These are phyloP conservation scores for Nemotelus nigrinus DNA, from an alignment of 2,888 invertebrate species.

Conservation along the genomic window DNA sequence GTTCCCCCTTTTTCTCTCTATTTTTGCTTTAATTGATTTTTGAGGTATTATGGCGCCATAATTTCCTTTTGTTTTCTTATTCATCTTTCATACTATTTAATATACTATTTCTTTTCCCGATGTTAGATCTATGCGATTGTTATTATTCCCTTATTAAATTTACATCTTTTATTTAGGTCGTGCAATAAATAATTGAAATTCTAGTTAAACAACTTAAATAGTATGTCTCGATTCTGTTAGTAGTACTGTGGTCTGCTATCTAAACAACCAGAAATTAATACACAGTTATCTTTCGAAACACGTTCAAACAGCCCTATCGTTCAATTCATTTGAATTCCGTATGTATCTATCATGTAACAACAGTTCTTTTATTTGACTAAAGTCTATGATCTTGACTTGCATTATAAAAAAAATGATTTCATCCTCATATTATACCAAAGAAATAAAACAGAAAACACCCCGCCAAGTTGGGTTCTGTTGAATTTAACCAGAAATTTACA, in stretches of 20 bases:
- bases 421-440: constrained; percentile 5
- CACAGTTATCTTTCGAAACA: background rate
- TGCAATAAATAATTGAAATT: constrained; percentile 43
- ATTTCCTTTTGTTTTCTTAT: no score
- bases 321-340: background rate
- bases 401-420: background rate
- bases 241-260: background rate
- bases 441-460: background rate
- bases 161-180: constrained; percentile 5
- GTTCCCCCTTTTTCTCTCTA: no score
- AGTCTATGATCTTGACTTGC: background rate
- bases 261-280: background rate
- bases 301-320: background rate
- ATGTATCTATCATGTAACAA: background rate
- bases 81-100: no score
- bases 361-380: background rate
- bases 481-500: no score
- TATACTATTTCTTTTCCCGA: no score
- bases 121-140: no score
- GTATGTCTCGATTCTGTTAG: constrained; percentile 9
- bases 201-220: constrained; percentile 38
- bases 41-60: no score
- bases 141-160: background rate
- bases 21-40: no score
- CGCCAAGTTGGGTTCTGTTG: no score